Conservation (phyloP, 2,113 vertebrate species). For the Menidia beryllina region DNA sequence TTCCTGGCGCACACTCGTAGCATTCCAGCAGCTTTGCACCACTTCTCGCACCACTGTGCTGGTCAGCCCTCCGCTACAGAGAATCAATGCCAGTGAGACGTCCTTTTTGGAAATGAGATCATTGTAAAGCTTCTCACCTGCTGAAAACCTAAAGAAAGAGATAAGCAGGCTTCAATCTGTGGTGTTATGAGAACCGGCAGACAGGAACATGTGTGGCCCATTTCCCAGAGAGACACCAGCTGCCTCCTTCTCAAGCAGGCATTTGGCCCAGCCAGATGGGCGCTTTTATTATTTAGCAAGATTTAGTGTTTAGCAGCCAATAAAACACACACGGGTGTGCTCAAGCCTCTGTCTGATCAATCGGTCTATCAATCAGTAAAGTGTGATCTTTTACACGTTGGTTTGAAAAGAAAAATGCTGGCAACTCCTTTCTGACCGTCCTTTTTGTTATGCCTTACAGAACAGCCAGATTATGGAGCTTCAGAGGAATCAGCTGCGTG, state of each 20-base stretch:
- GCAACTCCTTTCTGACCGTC: constrained; percentile 15
- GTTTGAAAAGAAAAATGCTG: constrained; percentile 18
- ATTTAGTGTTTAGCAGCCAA: constrained; percentile 39
- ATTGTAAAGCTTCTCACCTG: constrained; percentile 10
- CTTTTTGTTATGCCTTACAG: constrained; percentile 67
- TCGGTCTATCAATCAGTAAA: constrained; percentile 32
- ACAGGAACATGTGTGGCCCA: constrained; percentile 45
- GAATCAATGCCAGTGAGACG: constrained; percentile 11
- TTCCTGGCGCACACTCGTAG: background rate
- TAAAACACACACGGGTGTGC: constrained; percentile 31
- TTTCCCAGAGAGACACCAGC: constrained; percentile 67
- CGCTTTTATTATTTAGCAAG: constrained; percentile 27
- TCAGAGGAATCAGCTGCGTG: constrained; percentile 91
- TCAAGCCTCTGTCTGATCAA: constrained; percentile 16
- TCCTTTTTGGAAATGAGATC: constrained; percentile 39
- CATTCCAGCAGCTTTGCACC: background rate
- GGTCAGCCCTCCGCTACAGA: background rate
- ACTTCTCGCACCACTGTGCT: background rate
- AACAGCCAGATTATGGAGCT: constrained; percentile 92
- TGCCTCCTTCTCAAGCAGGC: constrained; percentile 20
- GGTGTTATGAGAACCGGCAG: constrained; percentile 47
- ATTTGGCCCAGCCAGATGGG: constrained; percentile 45
- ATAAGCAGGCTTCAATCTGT: constrained; percentile 50
- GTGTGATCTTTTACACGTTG: background rate
- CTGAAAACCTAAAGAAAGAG: constrained; percentile 30